phyloP scores from a whole-genome alignment of 2,113 vertebrate genomes.

The Enhydra lutris region DNA sequence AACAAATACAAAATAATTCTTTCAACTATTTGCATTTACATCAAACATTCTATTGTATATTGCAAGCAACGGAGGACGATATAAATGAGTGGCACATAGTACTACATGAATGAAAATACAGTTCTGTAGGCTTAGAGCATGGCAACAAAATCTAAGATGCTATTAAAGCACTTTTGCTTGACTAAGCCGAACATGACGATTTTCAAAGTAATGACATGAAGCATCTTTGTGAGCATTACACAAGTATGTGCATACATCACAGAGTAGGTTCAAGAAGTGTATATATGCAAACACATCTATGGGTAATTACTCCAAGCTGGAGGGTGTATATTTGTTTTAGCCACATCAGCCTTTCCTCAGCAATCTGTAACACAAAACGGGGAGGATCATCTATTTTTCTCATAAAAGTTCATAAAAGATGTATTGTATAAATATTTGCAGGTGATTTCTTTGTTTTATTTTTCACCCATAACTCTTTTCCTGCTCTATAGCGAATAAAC shows the following conservation, averaged over 20 bases:
- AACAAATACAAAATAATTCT: slow-evolving; percentile 38
- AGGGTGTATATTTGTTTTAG: neutral
- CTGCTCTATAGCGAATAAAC: neutral
- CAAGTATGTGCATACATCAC: neutral
- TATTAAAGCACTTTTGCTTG: neutral
- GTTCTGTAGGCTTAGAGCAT: neutral
- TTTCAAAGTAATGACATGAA: slow-evolving; percentile 3
- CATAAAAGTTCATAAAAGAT: neutral
- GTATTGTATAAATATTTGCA: neutral
- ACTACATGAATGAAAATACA: neutral
- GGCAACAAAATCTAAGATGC: neutral
- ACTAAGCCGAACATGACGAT: slow-evolving; percentile 1
- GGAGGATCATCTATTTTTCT: neutral
- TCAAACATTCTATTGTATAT: neutral
- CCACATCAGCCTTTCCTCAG: neutral
- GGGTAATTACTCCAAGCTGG: neutral
- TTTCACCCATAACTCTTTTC: slow-evolving; percentile 15
- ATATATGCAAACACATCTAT: neutral
- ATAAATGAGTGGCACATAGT: neutral
- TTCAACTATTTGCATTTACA: neutral
- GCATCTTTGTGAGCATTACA: neutral
- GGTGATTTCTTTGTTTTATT: neutral
- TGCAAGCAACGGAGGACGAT: neutral
- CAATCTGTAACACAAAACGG: neutral
- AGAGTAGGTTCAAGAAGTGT: neutral